A percentile compares a stretch with the other conserved stretches of the same genome.
Conservation (phyloP, 2,797 vertebrate species). For the Brachyrhaphis roseni region DNA sequence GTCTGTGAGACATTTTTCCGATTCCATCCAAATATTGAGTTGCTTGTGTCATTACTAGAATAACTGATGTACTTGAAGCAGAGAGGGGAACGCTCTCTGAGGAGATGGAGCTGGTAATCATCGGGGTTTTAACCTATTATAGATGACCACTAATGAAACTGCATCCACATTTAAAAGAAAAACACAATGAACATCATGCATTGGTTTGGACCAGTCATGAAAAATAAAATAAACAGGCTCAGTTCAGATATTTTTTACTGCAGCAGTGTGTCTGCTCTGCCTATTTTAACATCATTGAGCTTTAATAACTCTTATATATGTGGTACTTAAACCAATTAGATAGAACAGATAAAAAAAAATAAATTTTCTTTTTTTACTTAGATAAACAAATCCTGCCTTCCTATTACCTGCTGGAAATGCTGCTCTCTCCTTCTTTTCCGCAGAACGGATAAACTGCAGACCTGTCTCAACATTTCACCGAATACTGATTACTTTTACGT, state of each 20-base stretch:
- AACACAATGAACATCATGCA: neutral
- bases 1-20: slow-evolving; percentile 4
- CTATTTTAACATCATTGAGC: neutral
- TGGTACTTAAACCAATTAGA: neutral
- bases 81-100: neutral
- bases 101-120: neutral
- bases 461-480: neutral
- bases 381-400: neutral
- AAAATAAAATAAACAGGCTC: neutral
- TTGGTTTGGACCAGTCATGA: neutral
- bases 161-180: neutral
- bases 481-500: neutral
- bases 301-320: neutral
- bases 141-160: neutral
- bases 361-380: neutral
- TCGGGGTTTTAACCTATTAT: neutral
- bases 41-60: slow-evolving; percentile 5
- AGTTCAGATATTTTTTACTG: neutral
- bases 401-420: neutral
- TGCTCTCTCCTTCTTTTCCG: neutral
- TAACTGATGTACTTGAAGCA: neutral
- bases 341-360: neutral
- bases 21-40: slow-evolving; percentile 4
- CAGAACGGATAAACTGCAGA: neutral
- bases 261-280: neutral